phyloP scores from a whole-genome alignment of 2,797 vertebrate genomes.

The Tiaroga cobitis region DNA sequence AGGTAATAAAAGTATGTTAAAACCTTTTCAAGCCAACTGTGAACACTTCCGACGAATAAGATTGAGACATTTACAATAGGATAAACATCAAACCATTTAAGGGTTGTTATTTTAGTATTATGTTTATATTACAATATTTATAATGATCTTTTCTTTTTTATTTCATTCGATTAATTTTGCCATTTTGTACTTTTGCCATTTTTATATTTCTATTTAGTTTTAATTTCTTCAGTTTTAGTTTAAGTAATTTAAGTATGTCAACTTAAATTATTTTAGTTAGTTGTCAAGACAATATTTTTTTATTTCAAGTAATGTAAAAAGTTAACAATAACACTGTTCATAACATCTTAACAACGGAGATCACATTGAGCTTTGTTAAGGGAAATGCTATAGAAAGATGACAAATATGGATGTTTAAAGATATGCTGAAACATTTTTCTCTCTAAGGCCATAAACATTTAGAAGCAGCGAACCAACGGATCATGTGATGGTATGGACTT shows the following conservation, averaged over 20 bases:
- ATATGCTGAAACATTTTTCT: slow-evolving; percentile 43
- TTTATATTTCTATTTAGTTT: not conserved
- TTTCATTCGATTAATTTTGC: not conserved
- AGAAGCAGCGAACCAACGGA: slow-evolving; percentile 33
- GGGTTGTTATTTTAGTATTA: not conserved
- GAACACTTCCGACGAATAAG: not conserved
- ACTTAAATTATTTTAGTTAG: not conserved
- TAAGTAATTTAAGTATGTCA: not conserved
- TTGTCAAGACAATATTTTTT: not conserved
- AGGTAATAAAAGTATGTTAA: not conserved
- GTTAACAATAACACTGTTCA: not conserved
- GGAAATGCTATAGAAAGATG: not conserved
- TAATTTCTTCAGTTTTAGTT: not conserved
- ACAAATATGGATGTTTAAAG: not conserved
- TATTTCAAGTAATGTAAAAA: not conserved
- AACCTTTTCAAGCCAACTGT: not conserved
- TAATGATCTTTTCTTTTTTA: not conserved
- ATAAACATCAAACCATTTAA: not conserved
- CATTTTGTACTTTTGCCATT: too few relatives aligned
- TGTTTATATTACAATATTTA: not conserved
- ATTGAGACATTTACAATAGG: not conserved
- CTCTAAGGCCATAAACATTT: slow-evolving; percentile 60
- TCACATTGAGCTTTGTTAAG: not conserved
- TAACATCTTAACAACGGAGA: not conserved
- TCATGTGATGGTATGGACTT: slow-evolving; percentile 68